phyloP scores from a whole-genome alignment of 2,113 vertebrate genomes.

The Phrynosoma blainvillii region DNA sequence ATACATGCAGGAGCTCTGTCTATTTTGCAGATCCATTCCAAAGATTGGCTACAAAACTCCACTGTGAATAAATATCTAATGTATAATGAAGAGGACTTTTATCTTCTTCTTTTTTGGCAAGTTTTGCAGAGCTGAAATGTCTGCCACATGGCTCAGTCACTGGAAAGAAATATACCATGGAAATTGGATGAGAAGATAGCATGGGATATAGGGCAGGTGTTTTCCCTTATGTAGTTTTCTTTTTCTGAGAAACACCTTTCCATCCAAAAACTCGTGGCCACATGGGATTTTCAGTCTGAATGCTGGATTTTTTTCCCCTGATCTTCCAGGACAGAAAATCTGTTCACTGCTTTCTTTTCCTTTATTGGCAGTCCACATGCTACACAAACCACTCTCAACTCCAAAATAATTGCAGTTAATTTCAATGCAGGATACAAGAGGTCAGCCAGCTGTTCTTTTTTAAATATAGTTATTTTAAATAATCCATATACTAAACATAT shows the following conservation, averaged over 20 bases:
- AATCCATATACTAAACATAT: background rate
- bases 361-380: constrained; percentile 2
- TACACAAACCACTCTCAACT: background rate
- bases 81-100: constrained; percentile 45
- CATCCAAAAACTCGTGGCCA: constrained; percentile 1
- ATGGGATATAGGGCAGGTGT: constrained; percentile 42
- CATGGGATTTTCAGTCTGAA: background rate
- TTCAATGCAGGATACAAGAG: background rate
- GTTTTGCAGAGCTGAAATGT: constrained; percentile 41
- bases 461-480: background rate
- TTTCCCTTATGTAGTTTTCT: constrained; percentile 43
- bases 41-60: constrained; percentile 2
- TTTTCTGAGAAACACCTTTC: constrained; percentile 31
- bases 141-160: constrained; percentile 36
- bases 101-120: constrained; percentile 46
- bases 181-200: constrained; percentile 45
- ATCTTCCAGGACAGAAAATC: background rate
- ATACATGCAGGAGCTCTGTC: background rate
- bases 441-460: background rate
- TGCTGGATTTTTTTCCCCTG: background rate
- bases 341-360: background rate
- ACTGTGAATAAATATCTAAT: constrained; percentile 11
- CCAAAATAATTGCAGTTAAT: constrained; percentile 7
- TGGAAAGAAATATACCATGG: constrained; percentile 49
- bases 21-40: background rate